These are phyloP conservation scores for Drosophila recens DNA, from an alignment of 2,888 invertebrate species.

Conservation along the genomic window DNA sequence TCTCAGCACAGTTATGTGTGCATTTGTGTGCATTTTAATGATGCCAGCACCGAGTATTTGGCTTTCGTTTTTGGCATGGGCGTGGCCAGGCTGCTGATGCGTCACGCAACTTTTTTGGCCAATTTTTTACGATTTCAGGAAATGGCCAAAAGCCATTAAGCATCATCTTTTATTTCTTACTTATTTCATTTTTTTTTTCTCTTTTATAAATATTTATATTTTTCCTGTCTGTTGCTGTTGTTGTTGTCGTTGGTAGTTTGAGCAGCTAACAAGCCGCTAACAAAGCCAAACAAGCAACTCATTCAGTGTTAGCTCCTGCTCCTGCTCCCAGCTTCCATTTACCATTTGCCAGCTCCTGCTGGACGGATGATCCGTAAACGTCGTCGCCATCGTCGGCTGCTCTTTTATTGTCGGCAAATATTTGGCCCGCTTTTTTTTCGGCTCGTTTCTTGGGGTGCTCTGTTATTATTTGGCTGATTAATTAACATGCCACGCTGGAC, in stretches of 20 bases:
- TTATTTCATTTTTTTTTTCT: not conserved
- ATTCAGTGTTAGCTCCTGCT: slow-evolving; percentile 27
- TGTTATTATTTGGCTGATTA: slow-evolving; percentile 79
- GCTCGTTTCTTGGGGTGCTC: slow-evolving; percentile 56
- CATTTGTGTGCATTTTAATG: slow-evolving; percentile 53
- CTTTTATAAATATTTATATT: slow-evolving; percentile 9
- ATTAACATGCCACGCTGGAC: slow-evolving; percentile 76
- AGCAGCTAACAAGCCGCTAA: slow-evolving; percentile 79
- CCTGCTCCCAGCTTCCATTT: slow-evolving; percentile 8
- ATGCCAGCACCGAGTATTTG: slow-evolving; percentile 49
- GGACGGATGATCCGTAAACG: slow-evolving; percentile 61
- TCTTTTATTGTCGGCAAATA: slow-evolving; percentile 74
- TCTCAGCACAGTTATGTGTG: slow-evolving; percentile 49
- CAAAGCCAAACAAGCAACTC: slow-evolving; percentile 63
- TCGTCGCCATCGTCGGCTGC: slow-evolving; percentile 39
- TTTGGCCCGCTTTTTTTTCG: slow-evolving; percentile 59
- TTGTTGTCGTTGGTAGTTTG: slow-evolving; percentile 50
- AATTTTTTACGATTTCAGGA: slow-evolving; percentile 75
- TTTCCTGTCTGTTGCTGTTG: slow-evolving; percentile 11
- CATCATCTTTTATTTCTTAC: slow-evolving; percentile 65
- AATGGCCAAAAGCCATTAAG: slow-evolving; percentile 77
- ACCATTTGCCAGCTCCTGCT: slow-evolving; percentile 34
- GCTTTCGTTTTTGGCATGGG: slow-evolving; percentile 58
- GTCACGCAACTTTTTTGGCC: slow-evolving; percentile 64
- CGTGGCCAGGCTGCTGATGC: slow-evolving; percentile 68